Percentiles rank a stretch among this genome's conserved stretches.
These are phyloP conservation scores for Ischnus inquisitorius DNA, from an alignment of 2,888 invertebrate genomes.

Conservation along the genomic window DNA sequence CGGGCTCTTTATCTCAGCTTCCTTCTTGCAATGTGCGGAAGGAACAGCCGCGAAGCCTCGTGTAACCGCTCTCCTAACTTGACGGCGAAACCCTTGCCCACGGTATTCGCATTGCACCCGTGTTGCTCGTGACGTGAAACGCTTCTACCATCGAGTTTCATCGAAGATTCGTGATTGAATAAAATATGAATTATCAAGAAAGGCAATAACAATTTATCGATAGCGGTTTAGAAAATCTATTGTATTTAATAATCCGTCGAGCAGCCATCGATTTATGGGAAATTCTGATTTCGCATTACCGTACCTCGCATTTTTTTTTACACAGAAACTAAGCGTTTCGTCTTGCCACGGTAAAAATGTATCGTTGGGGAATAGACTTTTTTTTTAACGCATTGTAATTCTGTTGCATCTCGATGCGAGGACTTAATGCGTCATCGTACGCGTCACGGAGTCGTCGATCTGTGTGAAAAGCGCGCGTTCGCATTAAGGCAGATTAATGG, in stretches of 20 bases:
- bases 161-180: background rate
- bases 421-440: slow-evolving; percentile 49
- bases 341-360: background rate
- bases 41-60: slow-evolving; percentile 50
- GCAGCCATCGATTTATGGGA: no score
- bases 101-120: background rate
- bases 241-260: background rate
- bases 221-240: background rate
- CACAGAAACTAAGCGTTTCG: background rate
- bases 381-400: background rate
- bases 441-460: slow-evolving; percentile 25
- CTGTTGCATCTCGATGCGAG: background rate
- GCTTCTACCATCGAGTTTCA: background rate
- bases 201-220: background rate
- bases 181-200: background rate
- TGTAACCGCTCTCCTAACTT: slow-evolving; percentile 20
- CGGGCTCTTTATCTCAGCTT: slow-evolving; percentile 32
- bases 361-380: background rate
- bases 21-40: slow-evolving; percentile 34
- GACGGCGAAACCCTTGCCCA: slow-evolving; percentile 11
- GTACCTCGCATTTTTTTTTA: background rate
- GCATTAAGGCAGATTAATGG: slow-evolving; percentile 80
- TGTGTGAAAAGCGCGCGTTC: slow-evolving; percentile 48
- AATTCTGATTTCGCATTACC: no score
- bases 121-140: background rate